Evolutionary conservation across 2,797 vertebrate species (phyloP), one percentile per base, ranked within the genome.

Genomic region (Anguilla obscura): DNA sequence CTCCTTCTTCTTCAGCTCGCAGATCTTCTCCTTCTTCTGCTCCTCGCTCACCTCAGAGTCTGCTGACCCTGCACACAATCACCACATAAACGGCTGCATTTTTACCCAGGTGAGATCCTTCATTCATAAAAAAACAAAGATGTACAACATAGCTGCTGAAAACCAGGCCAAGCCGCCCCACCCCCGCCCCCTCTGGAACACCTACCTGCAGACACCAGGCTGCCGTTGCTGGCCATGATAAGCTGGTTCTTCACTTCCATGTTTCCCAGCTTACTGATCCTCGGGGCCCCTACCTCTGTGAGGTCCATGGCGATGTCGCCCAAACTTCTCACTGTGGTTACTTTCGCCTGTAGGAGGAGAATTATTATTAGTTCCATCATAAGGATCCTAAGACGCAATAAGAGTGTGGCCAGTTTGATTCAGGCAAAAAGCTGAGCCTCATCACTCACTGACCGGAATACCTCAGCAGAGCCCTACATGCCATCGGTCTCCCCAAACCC

Each of bases 221-320:
- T 99, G 90, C 98, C 98, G 0, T 97, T 99, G 95, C 98, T 99
- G 83, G 98, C 97, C 97, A 97, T 99, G 91, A 99, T 99, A 27
- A 99, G 94, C 48, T 96, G 97, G 91, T 97, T 97, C 93, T 98
- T 99, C 63, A 94, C 95, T 8, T 97, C 97, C 8, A 95, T 90
- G 30, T 94, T 95, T 86, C 95, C 95, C 58, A 97, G 93, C 91
- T 97, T 99, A 58, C 94, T 96, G 91, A 96, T 94, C 89, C 96
- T 96, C 0, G 96, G 97, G 24, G 95, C 95, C 6, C 94, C 95
- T 45, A 95, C 97, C 85, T 98, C 98, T 0, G 97, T 98, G 87
- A 99, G 95, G 91, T 99, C 98, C 97, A 98, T 96, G 66, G 98
- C 98, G 0, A 99, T 98, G 91, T 98, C 97, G 12, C 97, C 97